These are phyloP conservation scores for Crambe crambe DNA, from an alignment of 37 sponge, comb jelly and placozoan genomes.

Conservation along the genomic window DNA sequence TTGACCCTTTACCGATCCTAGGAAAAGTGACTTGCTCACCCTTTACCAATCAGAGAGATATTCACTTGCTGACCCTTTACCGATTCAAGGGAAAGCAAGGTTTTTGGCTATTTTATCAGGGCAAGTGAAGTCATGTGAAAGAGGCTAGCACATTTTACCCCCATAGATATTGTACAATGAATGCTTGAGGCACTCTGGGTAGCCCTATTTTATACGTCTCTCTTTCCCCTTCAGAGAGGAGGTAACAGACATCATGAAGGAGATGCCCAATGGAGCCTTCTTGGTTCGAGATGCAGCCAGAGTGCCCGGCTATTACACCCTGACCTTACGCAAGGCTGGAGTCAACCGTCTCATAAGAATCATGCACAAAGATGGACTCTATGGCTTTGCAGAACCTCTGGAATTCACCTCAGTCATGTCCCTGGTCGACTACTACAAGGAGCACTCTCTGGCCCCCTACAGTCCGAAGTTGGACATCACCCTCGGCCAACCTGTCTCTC, in stretches of 20 bases:
- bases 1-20: too few relatives aligned
- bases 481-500: constrained; percentile 58
- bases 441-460: constrained; percentile 73
- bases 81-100: too few relatives aligned
- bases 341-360: constrained; percentile 86
- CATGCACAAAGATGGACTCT: constrained; percentile 65
- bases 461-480: constrained; percentile 85
- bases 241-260: constrained; percentile 86
- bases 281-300: constrained; percentile 89
- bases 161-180: too few relatives aligned
- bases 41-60: too few relatives aligned
- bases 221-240: too few relatives aligned
- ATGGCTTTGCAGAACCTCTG: constrained; percentile 89
- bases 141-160: too few relatives aligned
- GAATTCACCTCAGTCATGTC: constrained; percentile 75
- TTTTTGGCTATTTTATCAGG: too few relatives aligned
- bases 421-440: constrained; percentile 63
- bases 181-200: too few relatives aligned
- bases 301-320: constrained; percentile 86
- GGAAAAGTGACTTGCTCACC: too few relatives aligned
- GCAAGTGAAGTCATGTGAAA: too few relatives aligned
- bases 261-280: constrained; percentile 88
- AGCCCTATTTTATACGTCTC: too few relatives aligned
- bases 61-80: too few relatives aligned
- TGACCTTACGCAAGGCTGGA: constrained; percentile 88